Base-by-base conservation (phyloP, 2,888 invertebrate species). In the Latrodectus elegans region DNA sequence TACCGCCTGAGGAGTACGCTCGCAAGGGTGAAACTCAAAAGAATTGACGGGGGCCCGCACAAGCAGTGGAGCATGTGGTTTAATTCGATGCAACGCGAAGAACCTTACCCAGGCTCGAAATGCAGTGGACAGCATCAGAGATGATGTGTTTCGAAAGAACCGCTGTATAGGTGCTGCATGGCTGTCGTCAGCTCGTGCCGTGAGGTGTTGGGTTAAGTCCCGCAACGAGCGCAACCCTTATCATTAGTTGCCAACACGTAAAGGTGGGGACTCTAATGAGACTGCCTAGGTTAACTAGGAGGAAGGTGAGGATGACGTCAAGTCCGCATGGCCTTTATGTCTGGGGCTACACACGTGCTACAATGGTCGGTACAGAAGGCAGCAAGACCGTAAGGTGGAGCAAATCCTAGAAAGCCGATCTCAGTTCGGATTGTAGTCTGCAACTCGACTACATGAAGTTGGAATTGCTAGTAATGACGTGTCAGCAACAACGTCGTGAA, bases 381-480 rank as follows among this genome's bases (percentile, higher is more conserved):
- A 70, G 91, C 91, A 1, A 91, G 6, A 3, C 53, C 65, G 91
- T 89, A 89, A 91, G 72, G 80, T 8, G 52, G 72, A 90, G 91
- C 91, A 11, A 91, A 91, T 90, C 91, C 38, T 82, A 89, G 17
- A 86, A 91, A 91, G 90, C 38, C 70, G 51, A 71, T 75, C 73
- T 65, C 75, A 87, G 89, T 87, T 74, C 81, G 82, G 88, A 88
- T 88, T 75, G 88, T 0, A 77, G 81, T 89, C 90, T 90, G 90
- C 89, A 90, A 90, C 91, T 91, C 91, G 91, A 90, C 88, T 90
- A 14, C 91, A 90, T 91, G 91, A 91, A 91, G 91, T 88, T 88
- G 91, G 91, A 91, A 91, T 91, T 91, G 91, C 91, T 91, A 91
- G 91, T 91, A 91, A 91, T 91, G 91, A 91, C 84, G 78, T 88